Conservation (phyloP, 2,888 invertebrate genomes). For the Adineta ricciae region DNA sequence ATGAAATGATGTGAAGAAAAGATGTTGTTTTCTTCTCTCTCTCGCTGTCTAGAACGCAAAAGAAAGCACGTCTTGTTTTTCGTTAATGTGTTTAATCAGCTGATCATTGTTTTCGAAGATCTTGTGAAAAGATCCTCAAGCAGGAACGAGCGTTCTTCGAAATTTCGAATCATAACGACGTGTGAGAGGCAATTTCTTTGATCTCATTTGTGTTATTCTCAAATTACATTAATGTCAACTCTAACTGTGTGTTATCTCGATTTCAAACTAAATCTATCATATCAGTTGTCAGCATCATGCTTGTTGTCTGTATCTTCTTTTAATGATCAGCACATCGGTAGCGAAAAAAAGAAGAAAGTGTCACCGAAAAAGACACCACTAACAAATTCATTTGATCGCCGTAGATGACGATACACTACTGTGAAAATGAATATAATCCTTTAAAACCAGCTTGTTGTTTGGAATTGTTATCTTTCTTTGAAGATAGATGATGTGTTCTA, state of each 20-base stretch:
- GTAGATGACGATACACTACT: not conserved
- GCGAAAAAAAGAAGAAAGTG: not conserved
- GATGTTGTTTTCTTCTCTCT: not conserved
- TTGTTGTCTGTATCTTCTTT: not conserved
- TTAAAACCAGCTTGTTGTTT: not conserved
- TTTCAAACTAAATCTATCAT: not conserved
- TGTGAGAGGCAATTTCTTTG: not conserved
- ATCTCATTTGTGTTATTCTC: not conserved
- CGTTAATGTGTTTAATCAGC: not conserved
- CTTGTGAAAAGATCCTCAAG: not conserved
- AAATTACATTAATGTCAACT: not conserved
- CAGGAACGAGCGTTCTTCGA: too few relatives aligned
- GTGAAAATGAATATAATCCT: not conserved
- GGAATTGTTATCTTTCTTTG: not conserved
- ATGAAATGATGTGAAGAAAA: not conserved
- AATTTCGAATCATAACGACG: not conserved
- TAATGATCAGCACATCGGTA: not conserved
- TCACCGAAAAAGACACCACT: not conserved
- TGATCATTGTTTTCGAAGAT: not conserved
- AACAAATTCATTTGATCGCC: not conserved
- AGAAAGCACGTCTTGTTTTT: not conserved
- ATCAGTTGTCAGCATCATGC: constrained; percentile 12
- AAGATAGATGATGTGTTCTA: not conserved
- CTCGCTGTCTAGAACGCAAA: not conserved
- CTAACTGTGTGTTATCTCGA: not conserved